Evolutionary conservation across 2,888 invertebrate genomes (phyloP), one percentile per base, ranked within the genome.

Genomic region (Chloromyia formosa): DNA sequence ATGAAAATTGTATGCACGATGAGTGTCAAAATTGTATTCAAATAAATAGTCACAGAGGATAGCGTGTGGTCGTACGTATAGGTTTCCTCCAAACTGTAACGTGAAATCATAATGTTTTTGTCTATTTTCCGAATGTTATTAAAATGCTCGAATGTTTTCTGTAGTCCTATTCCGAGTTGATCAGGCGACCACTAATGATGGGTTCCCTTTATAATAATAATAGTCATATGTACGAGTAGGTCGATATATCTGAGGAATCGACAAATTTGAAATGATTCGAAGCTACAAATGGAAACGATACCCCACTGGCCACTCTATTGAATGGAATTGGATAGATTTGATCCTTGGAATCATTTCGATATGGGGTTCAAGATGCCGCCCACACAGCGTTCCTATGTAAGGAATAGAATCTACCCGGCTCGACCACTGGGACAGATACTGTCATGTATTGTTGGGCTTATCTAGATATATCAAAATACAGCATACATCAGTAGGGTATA

Each of bases 141-240:
- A n/a, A n/a, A n/a, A n/a, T n/a, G n/a, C n/a, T n/a, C n/a, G n/a
- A 35, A 35, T 49, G 12, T n/a, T 12, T n/a, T 49, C 3, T 49
- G 49, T 5, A 49, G 4, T 12, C 49, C 10, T 2, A 66, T 45
- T 45, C 27, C 10, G 49, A 35, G 7, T 35, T 35, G 66, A 66
- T 49, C 49, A 45, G 45, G 45, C 45, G 45, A 66, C 66, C 66
- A 49, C 66, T 66, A 66, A 66, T 66, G 66, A 45, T 22, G 10
- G 20, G 22, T 66, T 22, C 45, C 22, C 22, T 45, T 7, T 49
- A 10, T 49, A 66, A 66, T 66, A 45, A 66, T 66, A 45, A 45
- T 42, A 7, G 27, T 35, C 3, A 35, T 35, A 35, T 45, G 9
- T 49, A 12, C 42, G 22, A 20, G 66, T 66, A 16, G 16, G n/a